Conservation (phyloP, 2,797 vertebrate genomes). For the Dromococcyx pavoninus region DNA sequence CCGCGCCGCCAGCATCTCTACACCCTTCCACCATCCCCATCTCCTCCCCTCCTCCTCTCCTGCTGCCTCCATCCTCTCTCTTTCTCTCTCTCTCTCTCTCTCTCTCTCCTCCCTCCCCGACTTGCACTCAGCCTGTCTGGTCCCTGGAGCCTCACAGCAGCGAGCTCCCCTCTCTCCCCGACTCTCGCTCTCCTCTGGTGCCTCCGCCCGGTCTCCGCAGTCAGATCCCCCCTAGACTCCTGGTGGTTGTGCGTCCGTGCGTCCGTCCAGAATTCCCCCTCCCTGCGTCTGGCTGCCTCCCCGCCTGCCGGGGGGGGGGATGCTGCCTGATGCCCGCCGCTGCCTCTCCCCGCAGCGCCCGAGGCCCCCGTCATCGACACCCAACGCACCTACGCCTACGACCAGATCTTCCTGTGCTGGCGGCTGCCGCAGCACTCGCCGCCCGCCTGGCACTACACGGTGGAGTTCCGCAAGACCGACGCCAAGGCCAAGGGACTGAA, state of each 20-base stretch:
- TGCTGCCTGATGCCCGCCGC: constrained; percentile 24
- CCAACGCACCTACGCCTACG: constrained; percentile 94
- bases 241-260: constrained; percentile 58
- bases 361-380: constrained; percentile 96
- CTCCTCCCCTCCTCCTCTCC: not conserved
- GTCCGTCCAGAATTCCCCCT: constrained; percentile 36
- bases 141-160: constrained; percentile 63
- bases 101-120: constrained; percentile 63
- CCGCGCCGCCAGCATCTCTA: not conserved
- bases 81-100: constrained; percentile 33
- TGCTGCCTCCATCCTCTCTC: not conserved
- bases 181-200: constrained; percentile 49
- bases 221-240: constrained; percentile 50
- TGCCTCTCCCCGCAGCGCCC: constrained; percentile 80
- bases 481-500: constrained; percentile 79
- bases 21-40: not conserved
- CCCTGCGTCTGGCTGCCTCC: constrained; percentile 14
- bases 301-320: not conserved
- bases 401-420: constrained; percentile 97
- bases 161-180: constrained; percentile 43
- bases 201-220: constrained; percentile 19
- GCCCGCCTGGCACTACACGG: constrained; percentile 92
- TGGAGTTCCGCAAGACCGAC: constrained; percentile 89
- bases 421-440: constrained; percentile 93
- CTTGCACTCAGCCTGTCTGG: constrained; percentile 60